Conservation (phyloP, 2,797 vertebrate species). For the Hypotaenidia okinawae region DNA sequence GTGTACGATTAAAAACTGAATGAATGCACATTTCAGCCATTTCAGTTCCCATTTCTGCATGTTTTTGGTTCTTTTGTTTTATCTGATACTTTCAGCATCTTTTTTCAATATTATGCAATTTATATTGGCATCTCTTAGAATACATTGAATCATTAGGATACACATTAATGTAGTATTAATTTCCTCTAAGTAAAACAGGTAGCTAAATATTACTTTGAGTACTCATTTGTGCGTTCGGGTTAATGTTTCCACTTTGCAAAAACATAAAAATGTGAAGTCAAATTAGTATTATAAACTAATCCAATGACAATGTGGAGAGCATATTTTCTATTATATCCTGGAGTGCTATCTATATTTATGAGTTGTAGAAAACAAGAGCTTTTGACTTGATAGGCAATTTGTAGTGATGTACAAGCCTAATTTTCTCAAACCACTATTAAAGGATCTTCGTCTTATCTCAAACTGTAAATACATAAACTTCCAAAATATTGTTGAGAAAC, state of each 20-base stretch:
- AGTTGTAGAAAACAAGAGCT: constrained; percentile 1
- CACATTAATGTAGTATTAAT: background rate
- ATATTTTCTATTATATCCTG: constrained; percentile 3
- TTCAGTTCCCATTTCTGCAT: background rate
- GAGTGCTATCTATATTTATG: constrained; percentile 28
- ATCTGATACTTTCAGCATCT: background rate
- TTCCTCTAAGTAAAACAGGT: background rate
- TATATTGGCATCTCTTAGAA: background rate
- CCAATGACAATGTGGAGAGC: background rate
- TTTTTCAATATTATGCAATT: background rate
- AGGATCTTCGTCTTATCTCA: background rate
- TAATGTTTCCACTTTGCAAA: constrained; percentile 16
- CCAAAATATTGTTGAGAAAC: background rate
- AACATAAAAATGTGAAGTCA: background rate
- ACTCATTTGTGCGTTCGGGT: background rate
- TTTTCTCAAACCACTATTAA: background rate
- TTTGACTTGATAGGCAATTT: constrained; percentile 40
- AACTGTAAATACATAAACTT: background rate
- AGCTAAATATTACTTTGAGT: constrained; percentile 1
- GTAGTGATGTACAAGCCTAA: background rate
- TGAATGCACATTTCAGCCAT: background rate
- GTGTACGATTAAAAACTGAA: background rate
- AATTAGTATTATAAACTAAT: background rate
- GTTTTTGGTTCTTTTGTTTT: background rate
- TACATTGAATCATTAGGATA: background rate